These are phyloP conservation scores for Neotoma lepida DNA, from an alignment of 2,113 vertebrate species.

Conservation along the genomic window DNA sequence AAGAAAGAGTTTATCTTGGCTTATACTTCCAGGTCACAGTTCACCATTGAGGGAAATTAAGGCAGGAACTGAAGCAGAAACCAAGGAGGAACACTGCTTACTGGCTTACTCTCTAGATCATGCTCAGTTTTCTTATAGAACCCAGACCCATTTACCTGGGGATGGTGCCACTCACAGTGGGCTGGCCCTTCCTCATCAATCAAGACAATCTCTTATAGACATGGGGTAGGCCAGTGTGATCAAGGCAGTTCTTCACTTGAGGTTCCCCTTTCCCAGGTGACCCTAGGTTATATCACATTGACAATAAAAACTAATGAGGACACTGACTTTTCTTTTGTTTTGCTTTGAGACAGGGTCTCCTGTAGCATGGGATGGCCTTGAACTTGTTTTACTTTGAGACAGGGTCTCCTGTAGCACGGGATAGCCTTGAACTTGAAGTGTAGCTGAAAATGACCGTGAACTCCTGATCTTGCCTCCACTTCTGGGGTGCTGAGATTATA, in stretches of 20 bases:
- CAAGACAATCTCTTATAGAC: neutral
- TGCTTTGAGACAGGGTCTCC: neutral
- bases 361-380: neutral
- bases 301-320: neutral
- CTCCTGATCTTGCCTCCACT: neutral
- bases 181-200: neutral
- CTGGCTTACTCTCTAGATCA: neutral
- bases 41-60: neutral
- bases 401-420: neutral
- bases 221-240: neutral
- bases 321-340: neutral
- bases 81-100: neutral
- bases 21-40: neutral
- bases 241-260: neutral
- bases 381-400: neutral
- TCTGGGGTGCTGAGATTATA: neutral
- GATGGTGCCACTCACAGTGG: neutral
- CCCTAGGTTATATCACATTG: neutral
- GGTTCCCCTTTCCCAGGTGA: neutral
- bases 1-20: neutral
- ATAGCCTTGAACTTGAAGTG: neutral
- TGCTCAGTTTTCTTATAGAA: neutral
- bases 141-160: neutral
- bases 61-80: neutral
- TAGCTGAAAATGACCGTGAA: neutral